phyloP scores from a whole-genome alignment of 2,888 invertebrate genomes.

The Drosophila rellima region DNA sequence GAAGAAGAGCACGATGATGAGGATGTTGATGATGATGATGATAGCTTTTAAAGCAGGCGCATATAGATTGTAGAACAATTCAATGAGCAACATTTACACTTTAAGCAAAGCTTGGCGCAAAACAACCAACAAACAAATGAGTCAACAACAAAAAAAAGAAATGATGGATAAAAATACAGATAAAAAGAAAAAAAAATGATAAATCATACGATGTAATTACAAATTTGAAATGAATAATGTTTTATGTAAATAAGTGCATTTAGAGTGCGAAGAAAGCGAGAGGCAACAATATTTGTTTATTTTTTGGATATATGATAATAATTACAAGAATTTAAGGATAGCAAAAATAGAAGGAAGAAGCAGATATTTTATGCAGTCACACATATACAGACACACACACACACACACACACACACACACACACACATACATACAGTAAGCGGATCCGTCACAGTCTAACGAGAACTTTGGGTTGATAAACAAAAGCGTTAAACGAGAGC shows the following conservation, averaged over 20 bases:
- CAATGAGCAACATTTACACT: constrained; percentile 34
- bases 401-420: constrained; percentile 19
- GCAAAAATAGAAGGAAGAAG: constrained; percentile 6
- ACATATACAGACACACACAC: constrained; percentile 11
- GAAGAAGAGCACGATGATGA: constrained; percentile 30
- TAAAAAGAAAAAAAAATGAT: neutral
- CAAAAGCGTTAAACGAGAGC: constrained; percentile 22
- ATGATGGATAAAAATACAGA: constrained; percentile 2
- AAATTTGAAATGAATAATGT: constrained; percentile 25
- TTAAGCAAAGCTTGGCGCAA: constrained; percentile 61
- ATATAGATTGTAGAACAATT: constrained; percentile 62
- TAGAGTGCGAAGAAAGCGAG: constrained; percentile 30
- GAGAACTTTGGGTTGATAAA: constrained; percentile 17
- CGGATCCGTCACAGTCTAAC: constrained; percentile 70
- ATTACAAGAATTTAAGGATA: constrained; percentile 14
- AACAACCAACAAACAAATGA: constrained; percentile 10
- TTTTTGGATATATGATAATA: constrained; percentile 29
- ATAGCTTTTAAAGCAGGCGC: constrained; percentile 84
- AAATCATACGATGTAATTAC: constrained; percentile 25
- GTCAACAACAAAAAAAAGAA: neutral
- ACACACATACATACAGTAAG: constrained; percentile 54
- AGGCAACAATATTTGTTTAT: constrained; percentile 31
- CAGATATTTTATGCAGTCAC: constrained; percentile 26
- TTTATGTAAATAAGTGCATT: constrained; percentile 61
- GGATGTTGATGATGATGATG: constrained; percentile 75